phyloP scores from a whole-genome alignment of 1,140 invertebrate genomes.

The Dreissena rostriformis region DNA sequence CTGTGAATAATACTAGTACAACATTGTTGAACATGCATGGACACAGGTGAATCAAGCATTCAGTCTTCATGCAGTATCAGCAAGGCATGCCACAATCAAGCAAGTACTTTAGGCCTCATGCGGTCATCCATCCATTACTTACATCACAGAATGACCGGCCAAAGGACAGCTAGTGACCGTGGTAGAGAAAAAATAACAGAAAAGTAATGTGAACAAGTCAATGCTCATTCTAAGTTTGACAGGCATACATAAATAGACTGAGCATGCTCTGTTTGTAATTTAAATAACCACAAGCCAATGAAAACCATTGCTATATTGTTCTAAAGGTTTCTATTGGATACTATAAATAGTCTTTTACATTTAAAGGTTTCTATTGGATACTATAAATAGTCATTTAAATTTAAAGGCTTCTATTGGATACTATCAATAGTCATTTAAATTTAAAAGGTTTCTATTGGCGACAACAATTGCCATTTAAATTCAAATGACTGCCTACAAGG shows the following conservation, averaged over 20 bases:
- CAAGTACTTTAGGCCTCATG: conserved; percentile 14
- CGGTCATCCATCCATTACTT: conserved; percentile 43
- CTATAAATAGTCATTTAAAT: no score
- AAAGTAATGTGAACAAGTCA: conserved; percentile 35
- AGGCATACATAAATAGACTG: not conserved
- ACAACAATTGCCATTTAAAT: no score
- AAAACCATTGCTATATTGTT: not conserved
- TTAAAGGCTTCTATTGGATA: no score
- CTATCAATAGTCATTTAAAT: no score
- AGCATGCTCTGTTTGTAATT: conserved; percentile 2
- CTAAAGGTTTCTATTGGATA: no score
- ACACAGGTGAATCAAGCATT: not conserved
- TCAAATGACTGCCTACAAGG: no score
- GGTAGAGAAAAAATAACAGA: conserved; percentile 42
- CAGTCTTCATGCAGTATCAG: conserved; percentile 19
- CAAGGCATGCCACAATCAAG: not conserved
- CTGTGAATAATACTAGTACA: no score
- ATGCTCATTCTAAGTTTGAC: not conserved
- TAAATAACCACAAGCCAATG: not conserved
- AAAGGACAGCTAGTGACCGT: conserved; percentile 43
- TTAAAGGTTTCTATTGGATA: no score
- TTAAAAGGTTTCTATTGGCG: no score
- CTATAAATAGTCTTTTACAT: no score
- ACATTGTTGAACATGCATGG: no score
- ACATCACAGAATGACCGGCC: conserved; percentile 49